Evolutionary conservation across 2,113 vertebrate genomes (phyloP).

Genomic region (Tor tambroides): DNA sequence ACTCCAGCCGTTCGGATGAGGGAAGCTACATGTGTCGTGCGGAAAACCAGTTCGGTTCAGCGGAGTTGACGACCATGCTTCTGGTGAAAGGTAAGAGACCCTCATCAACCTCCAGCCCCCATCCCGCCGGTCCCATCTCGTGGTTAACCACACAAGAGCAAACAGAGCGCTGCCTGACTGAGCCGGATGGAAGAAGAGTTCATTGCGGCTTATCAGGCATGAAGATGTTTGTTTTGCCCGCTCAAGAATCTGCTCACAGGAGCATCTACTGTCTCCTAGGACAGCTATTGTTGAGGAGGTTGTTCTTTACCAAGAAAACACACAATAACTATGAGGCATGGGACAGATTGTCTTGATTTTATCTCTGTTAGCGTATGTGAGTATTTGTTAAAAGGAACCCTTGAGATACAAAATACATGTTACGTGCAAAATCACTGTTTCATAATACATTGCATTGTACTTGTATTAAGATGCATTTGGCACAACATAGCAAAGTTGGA

Average conservation of each 20-base stretch:
- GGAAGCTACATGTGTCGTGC: constrained; percentile 88
- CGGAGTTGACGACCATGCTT: constrained; percentile 85
- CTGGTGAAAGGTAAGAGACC: constrained; percentile 91
- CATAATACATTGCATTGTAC: neutral
- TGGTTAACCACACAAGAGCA: constrained; percentile 26
- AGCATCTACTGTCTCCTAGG: constrained; percentile 45
- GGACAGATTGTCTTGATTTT: constrained; percentile 18
- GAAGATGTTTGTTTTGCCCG: constrained; percentile 66
- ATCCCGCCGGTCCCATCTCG: constrained; percentile 49
- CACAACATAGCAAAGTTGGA: too few species aligned
- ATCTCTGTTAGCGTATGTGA: neutral
- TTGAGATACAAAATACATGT: neutral
- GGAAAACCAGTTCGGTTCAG: constrained; percentile 90
- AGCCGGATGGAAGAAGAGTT: constrained; percentile 43
- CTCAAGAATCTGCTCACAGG: constrained; percentile 69
- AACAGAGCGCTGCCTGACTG: constrained; percentile 35
- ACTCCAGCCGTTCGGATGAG: constrained; percentile 90
- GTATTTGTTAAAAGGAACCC: constrained; percentile 5
- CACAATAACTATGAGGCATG: neutral
- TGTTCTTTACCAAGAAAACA: constrained; percentile 5
- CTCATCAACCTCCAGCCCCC: constrained; percentile 66
- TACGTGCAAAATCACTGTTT: neutral
- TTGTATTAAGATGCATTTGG: neutral
- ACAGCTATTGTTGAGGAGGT: neutral
- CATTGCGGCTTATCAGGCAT: constrained; percentile 67